Percentiles rank a stretch among this genome's conserved stretches.
Conservation (phyloP, 2,797 vertebrate genomes). For the Agapornis canus region DNA sequence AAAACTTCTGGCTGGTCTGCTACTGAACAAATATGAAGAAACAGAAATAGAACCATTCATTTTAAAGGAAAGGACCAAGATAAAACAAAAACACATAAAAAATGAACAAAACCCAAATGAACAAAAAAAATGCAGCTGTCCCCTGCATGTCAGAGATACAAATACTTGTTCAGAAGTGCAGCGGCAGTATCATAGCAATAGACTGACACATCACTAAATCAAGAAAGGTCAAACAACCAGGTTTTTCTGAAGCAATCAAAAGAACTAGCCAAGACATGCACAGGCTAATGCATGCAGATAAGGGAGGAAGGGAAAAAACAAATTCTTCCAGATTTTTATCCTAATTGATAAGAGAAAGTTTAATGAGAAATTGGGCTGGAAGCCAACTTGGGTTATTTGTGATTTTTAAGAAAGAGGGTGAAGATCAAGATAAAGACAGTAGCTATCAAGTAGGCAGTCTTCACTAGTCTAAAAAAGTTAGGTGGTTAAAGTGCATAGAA, state of each 20-base stretch:
- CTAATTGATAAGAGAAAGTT: neutral
- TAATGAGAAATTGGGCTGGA: neutral
- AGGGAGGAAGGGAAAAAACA: fast-evolving
- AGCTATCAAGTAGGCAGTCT: neutral
- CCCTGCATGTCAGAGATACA: neutral
- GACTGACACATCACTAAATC: neutral
- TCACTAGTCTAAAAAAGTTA: neutral
- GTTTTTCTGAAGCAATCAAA: neutral
- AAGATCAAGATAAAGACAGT: neutral
- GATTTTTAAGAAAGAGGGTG: neutral
- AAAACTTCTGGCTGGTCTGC: neutral
- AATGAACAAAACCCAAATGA: neutral
- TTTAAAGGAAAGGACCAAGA: neutral
- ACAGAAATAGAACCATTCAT: neutral
- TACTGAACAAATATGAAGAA: neutral
- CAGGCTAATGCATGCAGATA: neutral
- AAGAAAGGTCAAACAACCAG: neutral
- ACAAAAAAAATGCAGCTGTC: neutral
- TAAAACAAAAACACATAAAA: neutral
- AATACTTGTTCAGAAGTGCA: neutral
- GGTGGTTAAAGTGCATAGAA: neutral
- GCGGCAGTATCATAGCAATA: neutral
- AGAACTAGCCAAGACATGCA: neutral
- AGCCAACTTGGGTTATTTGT: neutral
- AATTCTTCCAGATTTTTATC: neutral